Conservation (phyloP, 2,113 vertebrate genomes). For the Grammomys surdaster region DNA sequence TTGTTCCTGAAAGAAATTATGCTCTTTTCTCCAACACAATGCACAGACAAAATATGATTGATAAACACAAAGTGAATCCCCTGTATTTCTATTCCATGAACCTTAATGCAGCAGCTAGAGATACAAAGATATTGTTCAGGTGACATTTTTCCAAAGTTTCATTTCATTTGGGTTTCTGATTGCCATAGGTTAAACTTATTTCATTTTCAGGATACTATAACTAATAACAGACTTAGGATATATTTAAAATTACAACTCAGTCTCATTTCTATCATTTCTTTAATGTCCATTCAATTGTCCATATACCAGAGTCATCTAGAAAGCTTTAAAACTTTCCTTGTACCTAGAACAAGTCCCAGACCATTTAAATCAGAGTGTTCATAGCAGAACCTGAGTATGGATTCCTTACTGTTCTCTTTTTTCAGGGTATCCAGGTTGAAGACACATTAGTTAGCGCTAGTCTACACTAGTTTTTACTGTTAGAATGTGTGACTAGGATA, state of each 20-base stretch:
- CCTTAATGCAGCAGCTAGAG: neutral
- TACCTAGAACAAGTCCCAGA: neutral
- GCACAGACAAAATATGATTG: neutral
- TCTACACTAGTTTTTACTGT: neutral
- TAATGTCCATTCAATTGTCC: neutral
- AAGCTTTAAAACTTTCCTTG: neutral
- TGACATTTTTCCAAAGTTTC: neutral
- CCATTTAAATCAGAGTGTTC: neutral
- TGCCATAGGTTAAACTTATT: neutral
- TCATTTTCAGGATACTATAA: neutral
- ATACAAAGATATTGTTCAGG: neutral
- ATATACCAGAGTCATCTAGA: neutral
- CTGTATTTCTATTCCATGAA: neutral
- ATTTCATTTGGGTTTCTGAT: neutral
- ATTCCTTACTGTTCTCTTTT: neutral
- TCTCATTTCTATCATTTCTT: neutral
- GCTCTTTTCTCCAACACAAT: neutral
- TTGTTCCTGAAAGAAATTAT: neutral
- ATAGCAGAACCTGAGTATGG: rapidly evolving
- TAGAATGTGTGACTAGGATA: neutral
- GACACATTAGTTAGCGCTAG: neutral
- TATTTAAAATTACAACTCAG: neutral
- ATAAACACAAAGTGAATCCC: neutral
- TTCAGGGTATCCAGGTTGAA: neutral
- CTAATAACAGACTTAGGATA: neutral